Conservation (phyloP, 2,797 vertebrate genomes). For the Delichon dasypus region DNA sequence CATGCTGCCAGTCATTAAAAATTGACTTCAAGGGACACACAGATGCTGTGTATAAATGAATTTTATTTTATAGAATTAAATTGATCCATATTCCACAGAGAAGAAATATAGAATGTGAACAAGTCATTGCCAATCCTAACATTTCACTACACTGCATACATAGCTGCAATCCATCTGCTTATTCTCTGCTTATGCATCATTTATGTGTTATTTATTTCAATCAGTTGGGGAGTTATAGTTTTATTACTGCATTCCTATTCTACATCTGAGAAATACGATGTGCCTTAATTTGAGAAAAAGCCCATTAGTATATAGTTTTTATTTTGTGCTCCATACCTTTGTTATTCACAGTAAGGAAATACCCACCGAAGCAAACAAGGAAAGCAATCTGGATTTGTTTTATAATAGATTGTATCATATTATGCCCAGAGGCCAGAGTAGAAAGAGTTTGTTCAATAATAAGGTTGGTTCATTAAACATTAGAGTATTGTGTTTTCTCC, state of each 20-base stretch:
- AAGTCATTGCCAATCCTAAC: constrained; percentile 28
- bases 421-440: constrained; percentile 48
- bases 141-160: constrained; percentile 41
- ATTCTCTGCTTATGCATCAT: constrained; percentile 45
- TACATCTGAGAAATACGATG: constrained; percentile 16
- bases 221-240: constrained; percentile 15
- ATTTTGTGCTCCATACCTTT: constrained; percentile 29
- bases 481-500: constrained; percentile 11
- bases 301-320: constrained; percentile 7
- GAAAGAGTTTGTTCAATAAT: constrained; percentile 57
- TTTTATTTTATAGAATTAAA: constrained; percentile 24
- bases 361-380: constrained; percentile 40
- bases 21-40: not conserved
- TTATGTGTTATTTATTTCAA: constrained; percentile 62
- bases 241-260: constrained; percentile 46
- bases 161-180: constrained; percentile 20
- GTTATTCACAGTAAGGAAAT: constrained; percentile 40
- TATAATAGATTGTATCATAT: constrained; percentile 50
- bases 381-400: constrained; percentile 54
- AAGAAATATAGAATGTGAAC: not conserved
- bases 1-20: not conserved
- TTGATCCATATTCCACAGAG: constrained; percentile 14
- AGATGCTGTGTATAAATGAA: constrained; percentile 3
- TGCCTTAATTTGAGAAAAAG: constrained; percentile 56
- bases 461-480: constrained; percentile 59